Evolutionary conservation across 2,888 invertebrate species (phyloP).

Genomic region (Plusia festucae): DNA sequence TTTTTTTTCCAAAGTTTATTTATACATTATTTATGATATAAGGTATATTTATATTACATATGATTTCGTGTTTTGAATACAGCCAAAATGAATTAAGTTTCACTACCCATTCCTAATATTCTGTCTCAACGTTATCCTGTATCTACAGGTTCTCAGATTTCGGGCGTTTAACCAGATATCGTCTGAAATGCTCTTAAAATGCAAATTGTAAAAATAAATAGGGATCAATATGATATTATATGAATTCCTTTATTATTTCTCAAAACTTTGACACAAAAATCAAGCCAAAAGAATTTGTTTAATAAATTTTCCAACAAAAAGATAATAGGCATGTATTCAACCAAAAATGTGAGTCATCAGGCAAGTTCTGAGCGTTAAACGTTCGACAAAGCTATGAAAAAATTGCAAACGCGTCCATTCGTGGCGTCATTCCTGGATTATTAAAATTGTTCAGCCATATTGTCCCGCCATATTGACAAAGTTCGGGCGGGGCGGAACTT

Average conservation of each 20-base stretch:
- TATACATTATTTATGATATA: no score
- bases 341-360: conserved; percentile 63
- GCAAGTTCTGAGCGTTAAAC: conserved; percentile 63
- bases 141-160: no score
- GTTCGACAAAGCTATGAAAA: conserved; percentile 71
- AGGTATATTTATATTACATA: no score
- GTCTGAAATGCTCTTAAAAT: no score
- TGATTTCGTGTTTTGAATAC: no score
- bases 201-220: background rate
- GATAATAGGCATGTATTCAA: conserved; percentile 51
- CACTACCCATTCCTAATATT: no score
- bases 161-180: no score
- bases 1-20: no score
- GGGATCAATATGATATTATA: background rate
- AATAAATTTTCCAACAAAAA: conserved; percentile 35
- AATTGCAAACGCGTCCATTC: conserved; percentile 66
- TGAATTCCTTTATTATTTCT: background rate
- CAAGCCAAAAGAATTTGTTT: conserved; percentile 46
- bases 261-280: conserved; percentile 24
- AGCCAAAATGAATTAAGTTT: no score
- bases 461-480: conserved; percentile 81
- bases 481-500: conserved; percentile 69
- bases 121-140: no score
- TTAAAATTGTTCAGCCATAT: conserved; percentile 82
- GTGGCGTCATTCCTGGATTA: conserved; percentile 74